phyloP scores from a whole-genome alignment of 2,888 invertebrate genomes.

The Thymelicus lineola region DNA sequence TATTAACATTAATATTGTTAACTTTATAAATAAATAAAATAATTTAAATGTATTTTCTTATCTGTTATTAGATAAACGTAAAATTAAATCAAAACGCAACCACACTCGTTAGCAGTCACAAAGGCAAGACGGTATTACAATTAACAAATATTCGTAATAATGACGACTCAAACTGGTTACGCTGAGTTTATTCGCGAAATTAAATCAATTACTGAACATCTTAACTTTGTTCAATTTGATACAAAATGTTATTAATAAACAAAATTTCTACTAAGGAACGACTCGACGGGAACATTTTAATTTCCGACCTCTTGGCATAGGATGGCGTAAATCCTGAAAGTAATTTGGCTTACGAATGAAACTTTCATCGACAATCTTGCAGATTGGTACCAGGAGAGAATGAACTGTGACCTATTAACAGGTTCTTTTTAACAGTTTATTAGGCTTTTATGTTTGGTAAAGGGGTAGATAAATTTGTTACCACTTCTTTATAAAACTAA shows the following conservation, averaged over 20 bases:
- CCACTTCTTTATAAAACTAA: too few relatives aligned
- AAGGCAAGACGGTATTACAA: background rate
- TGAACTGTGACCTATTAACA: background rate
- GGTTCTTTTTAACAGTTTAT: too few relatives aligned
- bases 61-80: too few relatives aligned
- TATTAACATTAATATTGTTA: too few relatives aligned
- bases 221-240: slow-evolving; percentile 27
- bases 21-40: too few relatives aligned
- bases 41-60: too few relatives aligned
- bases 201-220: slow-evolving; percentile 33
- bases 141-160: slow-evolving; percentile 17
- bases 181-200: slow-evolving; percentile 25
- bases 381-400: slow-evolving; percentile 9
- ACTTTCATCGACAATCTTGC: slow-evolving; percentile 47
- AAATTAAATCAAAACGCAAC: too few relatives aligned
- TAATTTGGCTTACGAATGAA: slow-evolving; percentile 65
- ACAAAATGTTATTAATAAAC: slow-evolving; percentile 39
- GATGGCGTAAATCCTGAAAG: slow-evolving; percentile 56
- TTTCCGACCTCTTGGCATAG: slow-evolving; percentile 50
- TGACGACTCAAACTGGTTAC: slow-evolving; percentile 18
- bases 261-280: slow-evolving; percentile 48
- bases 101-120: background rate
- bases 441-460: too few relatives aligned
- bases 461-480: too few relatives aligned
- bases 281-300: slow-evolving; percentile 44